These are phyloP conservation scores for Melieria picta DNA, from an alignment of 2,888 invertebrate species.

Conservation along the genomic window DNA sequence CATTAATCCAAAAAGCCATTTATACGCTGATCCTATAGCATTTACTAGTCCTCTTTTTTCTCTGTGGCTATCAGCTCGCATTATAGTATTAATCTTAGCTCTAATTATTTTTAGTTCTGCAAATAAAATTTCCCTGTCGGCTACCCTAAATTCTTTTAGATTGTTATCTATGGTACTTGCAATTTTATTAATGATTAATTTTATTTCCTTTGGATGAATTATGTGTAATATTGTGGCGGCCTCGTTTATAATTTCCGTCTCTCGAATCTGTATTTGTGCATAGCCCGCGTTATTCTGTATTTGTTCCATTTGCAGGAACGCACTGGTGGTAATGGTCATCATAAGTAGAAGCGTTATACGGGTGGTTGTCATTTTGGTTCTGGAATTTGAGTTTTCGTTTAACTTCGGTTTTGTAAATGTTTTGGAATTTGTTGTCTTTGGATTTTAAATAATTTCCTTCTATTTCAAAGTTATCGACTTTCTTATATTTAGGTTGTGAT, in stretches of 20 bases:
- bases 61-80: slow-evolving; percentile 14
- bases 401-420: slow-evolving; percentile 18
- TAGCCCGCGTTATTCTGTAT: slow-evolving; percentile 12
- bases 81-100: slow-evolving; percentile 10
- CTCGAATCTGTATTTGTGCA: not conserved
- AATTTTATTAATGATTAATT: too few relatives aligned
- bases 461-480: not conserved
- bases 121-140: not conserved
- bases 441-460: slow-evolving; percentile 15
- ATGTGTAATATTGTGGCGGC: too few relatives aligned
- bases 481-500: slow-evolving; percentile 24
- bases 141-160: too few relatives aligned
- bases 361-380: not conserved
- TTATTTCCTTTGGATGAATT: too few relatives aligned
- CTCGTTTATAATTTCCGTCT: not conserved
- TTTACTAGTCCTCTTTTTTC: slow-evolving; percentile 15
- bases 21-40: slow-evolving; percentile 7
- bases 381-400: slow-evolving; percentile 24
- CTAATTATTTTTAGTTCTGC: slow-evolving; percentile 9
- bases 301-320: slow-evolving; percentile 10
- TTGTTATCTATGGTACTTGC: too few relatives aligned
- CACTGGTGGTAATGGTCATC: not conserved
- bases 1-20: slow-evolving; percentile 7
- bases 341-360: slow-evolving; percentile 1
- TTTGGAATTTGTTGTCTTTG: slow-evolving; percentile 23